A percentile compares a stretch with the other conserved stretches of the same genome.
Conservation (phyloP, 2,797 vertebrate species). For the Leptoclinus maculatus region DNA sequence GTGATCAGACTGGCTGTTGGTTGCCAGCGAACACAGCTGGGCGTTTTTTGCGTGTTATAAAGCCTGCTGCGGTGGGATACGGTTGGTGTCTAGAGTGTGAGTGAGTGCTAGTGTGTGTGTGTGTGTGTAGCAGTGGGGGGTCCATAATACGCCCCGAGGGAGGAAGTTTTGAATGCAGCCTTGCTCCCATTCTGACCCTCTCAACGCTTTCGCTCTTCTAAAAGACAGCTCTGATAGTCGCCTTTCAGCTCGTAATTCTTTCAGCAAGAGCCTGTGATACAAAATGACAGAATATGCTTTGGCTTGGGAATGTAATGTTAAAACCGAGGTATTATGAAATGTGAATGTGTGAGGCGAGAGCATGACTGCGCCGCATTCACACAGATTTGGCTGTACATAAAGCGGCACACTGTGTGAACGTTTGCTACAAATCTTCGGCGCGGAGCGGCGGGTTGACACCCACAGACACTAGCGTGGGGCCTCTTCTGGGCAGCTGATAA, state of each 20-base stretch:
- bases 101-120: constrained; percentile 28
- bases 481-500: constrained; percentile 71
- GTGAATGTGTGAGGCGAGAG: constrained; percentile 46
- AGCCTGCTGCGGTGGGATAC: constrained; percentile 43
- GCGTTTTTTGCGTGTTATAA: constrained; percentile 49
- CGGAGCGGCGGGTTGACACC: constrained; percentile 57
- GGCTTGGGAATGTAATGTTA: constrained; percentile 57
- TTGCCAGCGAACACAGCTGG: constrained; percentile 54
- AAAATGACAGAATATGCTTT: constrained; percentile 58
- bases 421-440: constrained; percentile 66
- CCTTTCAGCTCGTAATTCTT: constrained; percentile 64
- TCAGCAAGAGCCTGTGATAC: constrained; percentile 52
- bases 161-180: constrained; percentile 57
- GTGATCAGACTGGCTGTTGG: constrained; percentile 61
- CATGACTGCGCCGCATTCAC: constrained; percentile 59
- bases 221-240: constrained; percentile 56
- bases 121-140: constrained; percentile 49
- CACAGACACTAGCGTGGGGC: constrained; percentile 66
- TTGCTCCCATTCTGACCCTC: constrained; percentile 60
- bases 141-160: constrained; percentile 61
- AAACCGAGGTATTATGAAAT: constrained; percentile 66
- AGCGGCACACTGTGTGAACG: constrained; percentile 53
- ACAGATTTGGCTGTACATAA: constrained; percentile 61
- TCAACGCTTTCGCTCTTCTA: constrained; percentile 55
- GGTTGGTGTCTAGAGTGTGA: constrained; percentile 39